These are phyloP conservation scores for Pseudochaenichthys georgianus DNA, from an alignment of 2,797 vertebrate species.

Conservation along the genomic window DNA sequence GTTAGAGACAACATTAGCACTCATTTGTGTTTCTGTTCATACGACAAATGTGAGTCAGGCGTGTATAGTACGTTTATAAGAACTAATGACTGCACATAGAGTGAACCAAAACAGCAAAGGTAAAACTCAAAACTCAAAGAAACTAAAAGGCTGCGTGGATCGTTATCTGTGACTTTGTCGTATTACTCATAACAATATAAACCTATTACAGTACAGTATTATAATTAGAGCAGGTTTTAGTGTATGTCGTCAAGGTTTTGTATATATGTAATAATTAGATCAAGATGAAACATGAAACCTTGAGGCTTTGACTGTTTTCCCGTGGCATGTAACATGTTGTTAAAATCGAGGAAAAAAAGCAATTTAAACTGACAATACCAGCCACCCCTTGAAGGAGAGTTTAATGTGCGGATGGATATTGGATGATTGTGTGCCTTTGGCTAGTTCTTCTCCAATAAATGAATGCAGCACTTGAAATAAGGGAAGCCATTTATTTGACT, in stretches of 20 bases:
- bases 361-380: background rate
- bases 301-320: background rate
- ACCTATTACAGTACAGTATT: background rate
- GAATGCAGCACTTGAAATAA: constrained; percentile 3
- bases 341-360: background rate
- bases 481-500: background rate
- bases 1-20: background rate
- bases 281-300: background rate
- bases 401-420: background rate
- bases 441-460: constrained; percentile 4
- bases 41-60: background rate
- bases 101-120: background rate
- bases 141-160: background rate
- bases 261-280: background rate
- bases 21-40: background rate
- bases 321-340: background rate
- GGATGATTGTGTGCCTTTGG: constrained; percentile 1
- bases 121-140: constrained; percentile 1
- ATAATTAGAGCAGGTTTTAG: background rate
- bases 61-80: background rate
- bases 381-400: background rate
- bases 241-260: background rate
- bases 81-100: no score
- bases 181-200: background rate
- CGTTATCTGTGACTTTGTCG: background rate